Conservation (phyloP, 1,140 invertebrate species). For the Conopomorpha cramerella region DNA sequence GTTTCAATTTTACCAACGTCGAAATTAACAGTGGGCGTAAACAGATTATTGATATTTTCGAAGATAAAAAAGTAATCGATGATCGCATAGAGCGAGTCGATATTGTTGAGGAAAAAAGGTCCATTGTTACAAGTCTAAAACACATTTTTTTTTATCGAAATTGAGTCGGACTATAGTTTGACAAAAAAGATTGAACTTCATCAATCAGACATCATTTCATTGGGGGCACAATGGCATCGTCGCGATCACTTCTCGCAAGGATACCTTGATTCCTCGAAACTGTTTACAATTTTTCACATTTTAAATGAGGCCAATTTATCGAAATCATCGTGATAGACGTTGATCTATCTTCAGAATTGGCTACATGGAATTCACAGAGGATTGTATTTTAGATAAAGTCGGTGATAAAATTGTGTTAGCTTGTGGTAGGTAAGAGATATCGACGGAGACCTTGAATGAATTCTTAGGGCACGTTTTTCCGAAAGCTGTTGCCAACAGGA, state of each 20-base stretch:
- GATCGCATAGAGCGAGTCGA: conserved; percentile 32
- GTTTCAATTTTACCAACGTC: conserved; percentile 53
- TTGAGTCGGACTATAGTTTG: conserved; percentile 35
- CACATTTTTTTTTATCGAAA: conserved; percentile 23
- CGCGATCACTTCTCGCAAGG: conserved; percentile 24
- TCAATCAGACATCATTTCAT: conserved; percentile 51
- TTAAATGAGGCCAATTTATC: conserved; percentile 31
- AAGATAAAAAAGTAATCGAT: conserved; percentile 57
- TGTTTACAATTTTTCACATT: conserved; percentile 28
- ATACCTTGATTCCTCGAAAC: conserved; percentile 34
- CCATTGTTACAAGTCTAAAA: conserved; percentile 37
- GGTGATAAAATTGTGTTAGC: no score
- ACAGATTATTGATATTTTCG: conserved; percentile 54
- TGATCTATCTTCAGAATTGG: no score
- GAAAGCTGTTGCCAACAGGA: conserved; percentile 1
- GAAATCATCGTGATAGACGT: no score
- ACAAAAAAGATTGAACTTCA: conserved; percentile 41
- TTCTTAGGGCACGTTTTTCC: no score
- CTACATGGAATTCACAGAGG: no score
- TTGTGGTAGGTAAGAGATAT: no score
- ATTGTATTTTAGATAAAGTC: no score
- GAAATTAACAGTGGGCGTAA: conserved; percentile 57
- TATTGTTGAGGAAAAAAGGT: conserved; percentile 29
- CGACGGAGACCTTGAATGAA: no score
- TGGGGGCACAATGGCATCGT: conserved; percentile 34